Conservation (phyloP, 2,113 vertebrate genomes). For the Callithrix jacchus region DNA sequence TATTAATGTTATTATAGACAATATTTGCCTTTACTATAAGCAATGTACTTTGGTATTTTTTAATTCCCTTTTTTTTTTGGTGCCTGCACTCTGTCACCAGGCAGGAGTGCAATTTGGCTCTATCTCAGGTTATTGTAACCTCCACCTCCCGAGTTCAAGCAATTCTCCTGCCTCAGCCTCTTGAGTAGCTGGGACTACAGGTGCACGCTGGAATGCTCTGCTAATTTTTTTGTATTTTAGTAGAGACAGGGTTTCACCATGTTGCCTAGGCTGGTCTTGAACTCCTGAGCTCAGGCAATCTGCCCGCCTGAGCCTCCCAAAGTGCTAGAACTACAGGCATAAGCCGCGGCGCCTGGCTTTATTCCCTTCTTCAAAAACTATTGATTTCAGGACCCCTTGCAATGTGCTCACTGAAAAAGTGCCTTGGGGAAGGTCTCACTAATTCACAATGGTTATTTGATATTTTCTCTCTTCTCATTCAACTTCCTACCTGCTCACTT, state of each 20-base stretch:
- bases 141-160: too few species aligned
- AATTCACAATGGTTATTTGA: background rate
- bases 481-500: background rate
- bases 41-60: background rate
- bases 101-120: too few species aligned
- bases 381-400: background rate
- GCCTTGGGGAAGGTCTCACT: background rate
- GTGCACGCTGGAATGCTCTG: accelerated
- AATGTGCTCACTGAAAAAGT: background rate
- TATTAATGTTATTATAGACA: background rate
- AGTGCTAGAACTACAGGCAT: too few species aligned
- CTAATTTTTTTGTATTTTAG: too few species aligned
- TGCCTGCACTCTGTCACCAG: too few species aligned
- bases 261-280: too few species aligned
- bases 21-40: background rate
- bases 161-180: too few species aligned
- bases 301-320: too few species aligned
- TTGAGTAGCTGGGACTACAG: too few species aligned
- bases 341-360: background rate
- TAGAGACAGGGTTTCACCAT: too few species aligned
- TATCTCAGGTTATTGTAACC: too few species aligned
- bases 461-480: background rate
- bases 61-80: background rate
- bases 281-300: too few species aligned
- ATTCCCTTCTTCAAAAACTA: background rate